Evolutionary conservation across 1,140 invertebrate genomes (phyloP), one percentile per base, ranked within the genome.

Genomic region (Trissolcus basalis): DNA sequence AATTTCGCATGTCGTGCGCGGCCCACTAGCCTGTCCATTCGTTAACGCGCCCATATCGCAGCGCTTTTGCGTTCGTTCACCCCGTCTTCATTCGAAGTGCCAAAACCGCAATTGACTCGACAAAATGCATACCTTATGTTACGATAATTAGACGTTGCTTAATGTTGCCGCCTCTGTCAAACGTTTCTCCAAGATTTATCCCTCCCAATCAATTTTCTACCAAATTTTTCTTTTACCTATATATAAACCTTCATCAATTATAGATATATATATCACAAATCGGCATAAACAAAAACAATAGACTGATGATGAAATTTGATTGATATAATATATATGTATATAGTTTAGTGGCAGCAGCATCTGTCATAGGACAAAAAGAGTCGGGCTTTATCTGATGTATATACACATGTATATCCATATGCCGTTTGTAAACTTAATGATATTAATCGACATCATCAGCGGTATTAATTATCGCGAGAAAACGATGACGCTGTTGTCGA

Each of bases 401-500:
- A 9, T 33, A 70, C 39, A 8, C 33, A 35, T 33, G 41, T 68
- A 41, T 53, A 72, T 77, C 63, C 68, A 72, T 71, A 72, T 73
- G 73, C 67, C 64, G 69, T 64, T 60, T 65, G 56, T 8, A 54
- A 73, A 64, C 69, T 72, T 77, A 77, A 77, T 77, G 72, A 72
- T 69, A 77, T 77, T 77, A 77, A 77, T 72, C 75, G 69, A 77
- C 59, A 64, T 43, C 69, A 72, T 77, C 75, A 73, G 39, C 49
- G 50, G 75, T 77, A 77, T 77, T 77, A 77, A 77, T 77, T 77
- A 77, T 53, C 63, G 68, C 63, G 58, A 72, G 68, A 77, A 77
- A 68, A 68, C 33, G 71, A 63, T 65, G 63, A 71, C 68, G 63
- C 74, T 61, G 50, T 63, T 56, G 47, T 54, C 72, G 59, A 48